These are phyloP conservation scores for Gymnogyps californianus DNA, from an alignment of 2,113 vertebrate species.

Conservation along the genomic window DNA sequence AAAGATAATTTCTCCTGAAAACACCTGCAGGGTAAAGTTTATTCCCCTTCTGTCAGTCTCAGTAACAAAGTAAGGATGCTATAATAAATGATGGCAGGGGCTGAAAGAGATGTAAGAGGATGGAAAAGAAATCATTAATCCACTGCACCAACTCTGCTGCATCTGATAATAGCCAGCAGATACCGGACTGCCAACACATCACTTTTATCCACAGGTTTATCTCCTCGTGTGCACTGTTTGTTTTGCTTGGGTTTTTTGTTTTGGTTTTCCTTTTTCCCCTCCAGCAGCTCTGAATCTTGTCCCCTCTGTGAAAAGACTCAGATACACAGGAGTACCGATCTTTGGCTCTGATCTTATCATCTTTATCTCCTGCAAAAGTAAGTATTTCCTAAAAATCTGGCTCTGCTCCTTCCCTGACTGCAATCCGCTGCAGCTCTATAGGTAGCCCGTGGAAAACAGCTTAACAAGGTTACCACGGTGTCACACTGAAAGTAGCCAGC, in stretches of 20 bases:
- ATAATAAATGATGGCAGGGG: not conserved
- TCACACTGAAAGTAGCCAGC: constrained; percentile 10
- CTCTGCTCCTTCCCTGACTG: not conserved
- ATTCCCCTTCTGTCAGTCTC: not conserved
- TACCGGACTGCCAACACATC: not conserved
- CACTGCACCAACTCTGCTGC: not conserved
- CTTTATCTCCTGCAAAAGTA: not conserved
- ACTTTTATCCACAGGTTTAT: not conserved
- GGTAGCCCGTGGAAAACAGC: not conserved
- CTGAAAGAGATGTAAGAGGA: constrained; percentile 23
- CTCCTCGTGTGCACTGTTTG: not conserved
- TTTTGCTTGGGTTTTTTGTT: not conserved
- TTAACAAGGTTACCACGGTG: not conserved
- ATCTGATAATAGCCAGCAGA: not conserved
- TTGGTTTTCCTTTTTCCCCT: not conserved
- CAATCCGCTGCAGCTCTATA: accelerated
- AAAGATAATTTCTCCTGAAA: constrained; percentile 26
- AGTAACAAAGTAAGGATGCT: not conserved
- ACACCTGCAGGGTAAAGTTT: constrained; percentile 34
- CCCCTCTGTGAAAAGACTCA: not conserved
- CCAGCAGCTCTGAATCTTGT: not conserved
- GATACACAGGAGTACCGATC: not conserved
- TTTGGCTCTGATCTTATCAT: not conserved
- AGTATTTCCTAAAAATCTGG: not conserved
- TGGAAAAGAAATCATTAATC: constrained; percentile 42